A percentile compares a stretch with the other conserved stretches of the same genome.
phyloP scores from a whole-genome alignment of 2,888 invertebrate genomes.

The Heliconius ismenius region DNA sequence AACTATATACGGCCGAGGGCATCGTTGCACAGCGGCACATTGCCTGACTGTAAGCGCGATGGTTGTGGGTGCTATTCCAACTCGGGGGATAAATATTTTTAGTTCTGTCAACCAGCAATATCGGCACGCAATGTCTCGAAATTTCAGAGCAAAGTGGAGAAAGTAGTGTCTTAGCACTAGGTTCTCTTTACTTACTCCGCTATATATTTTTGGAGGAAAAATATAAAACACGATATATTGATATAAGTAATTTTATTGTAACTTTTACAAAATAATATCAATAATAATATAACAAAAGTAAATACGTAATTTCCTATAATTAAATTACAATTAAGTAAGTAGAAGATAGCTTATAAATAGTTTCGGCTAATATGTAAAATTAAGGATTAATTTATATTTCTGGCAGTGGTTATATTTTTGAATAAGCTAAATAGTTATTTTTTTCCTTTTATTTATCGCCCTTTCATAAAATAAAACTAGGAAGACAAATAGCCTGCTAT shows the following conservation, averaged over 20 bases:
- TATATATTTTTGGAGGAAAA: not conserved
- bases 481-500: no score
- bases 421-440: not conserved
- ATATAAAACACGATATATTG: not conserved
- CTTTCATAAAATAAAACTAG: not conserved
- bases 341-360: not conserved
- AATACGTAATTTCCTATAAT: not conserved
- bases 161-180: no score
- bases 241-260: not conserved
- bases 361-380: not conserved
- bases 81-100: no score
- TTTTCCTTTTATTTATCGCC: not conserved
- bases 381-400: not conserved
- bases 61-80: not conserved
- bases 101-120: no score
- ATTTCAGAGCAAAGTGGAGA: no score
- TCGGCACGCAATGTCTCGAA: no score
- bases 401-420: not conserved
- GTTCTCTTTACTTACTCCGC: no score
- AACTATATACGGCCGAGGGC: not conserved
- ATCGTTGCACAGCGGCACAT: no score
- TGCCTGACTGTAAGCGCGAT: no score
- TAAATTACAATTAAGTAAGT: not conserved
- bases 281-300: constrained; percentile 10
- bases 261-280: constrained; percentile 6